Conservation (phyloP, 2,113 vertebrate genomes). For the Etheostoma cragini region DNA sequence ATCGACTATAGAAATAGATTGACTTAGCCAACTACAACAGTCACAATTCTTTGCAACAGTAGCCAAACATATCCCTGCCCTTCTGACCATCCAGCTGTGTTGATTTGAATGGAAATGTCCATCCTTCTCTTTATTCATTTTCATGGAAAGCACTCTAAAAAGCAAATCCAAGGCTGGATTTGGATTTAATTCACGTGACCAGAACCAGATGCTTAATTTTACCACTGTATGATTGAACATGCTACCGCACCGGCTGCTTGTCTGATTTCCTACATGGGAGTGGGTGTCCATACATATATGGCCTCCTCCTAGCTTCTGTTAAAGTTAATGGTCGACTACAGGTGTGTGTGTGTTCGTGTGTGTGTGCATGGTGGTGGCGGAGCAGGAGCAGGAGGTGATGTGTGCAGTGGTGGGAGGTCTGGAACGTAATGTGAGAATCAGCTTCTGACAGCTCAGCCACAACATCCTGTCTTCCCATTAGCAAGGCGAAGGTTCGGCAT, state of each 20-base stretch:
- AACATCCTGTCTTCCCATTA: constrained; percentile 68
- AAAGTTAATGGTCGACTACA: constrained; percentile 22
- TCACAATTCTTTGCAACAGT: too few species aligned
- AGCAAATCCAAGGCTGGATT: too few species aligned
- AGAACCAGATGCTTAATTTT: neutral
- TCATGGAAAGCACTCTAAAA: too few species aligned
- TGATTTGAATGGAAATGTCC: too few species aligned
- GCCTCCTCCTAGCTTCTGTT: constrained; percentile 8
- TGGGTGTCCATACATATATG: neutral
- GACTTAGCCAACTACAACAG: too few species aligned
- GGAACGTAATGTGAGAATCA: constrained; percentile 46
- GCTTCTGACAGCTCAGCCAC: constrained; percentile 51
- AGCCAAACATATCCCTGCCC: too few species aligned
- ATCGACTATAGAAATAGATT: too few species aligned
- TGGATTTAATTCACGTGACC: too few species aligned
- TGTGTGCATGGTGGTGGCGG: constrained; percentile 3
- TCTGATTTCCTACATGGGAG: neutral
- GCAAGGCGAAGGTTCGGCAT: constrained; percentile 37
- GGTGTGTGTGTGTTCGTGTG: constrained; percentile 8
- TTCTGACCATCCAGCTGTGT: too few species aligned
- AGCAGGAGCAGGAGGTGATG: neutral
- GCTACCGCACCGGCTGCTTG: neutral
- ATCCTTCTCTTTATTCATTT: too few species aligned
- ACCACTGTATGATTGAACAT: neutral
- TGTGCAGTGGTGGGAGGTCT: neutral